phyloP scores from a whole-genome alignment of 1,140 invertebrate genomes.

The Caenorhabditis inopinata region DNA sequence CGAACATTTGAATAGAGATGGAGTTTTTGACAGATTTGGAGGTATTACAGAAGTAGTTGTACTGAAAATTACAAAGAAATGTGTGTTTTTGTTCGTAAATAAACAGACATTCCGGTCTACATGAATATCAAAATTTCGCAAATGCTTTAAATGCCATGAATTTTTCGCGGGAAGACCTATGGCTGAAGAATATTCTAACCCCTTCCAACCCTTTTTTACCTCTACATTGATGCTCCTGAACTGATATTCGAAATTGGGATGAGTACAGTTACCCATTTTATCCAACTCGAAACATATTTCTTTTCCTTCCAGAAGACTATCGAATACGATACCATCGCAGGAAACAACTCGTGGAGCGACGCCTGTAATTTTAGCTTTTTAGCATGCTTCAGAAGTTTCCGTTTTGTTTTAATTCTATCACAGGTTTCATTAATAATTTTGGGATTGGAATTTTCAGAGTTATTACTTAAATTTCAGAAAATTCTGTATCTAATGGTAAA shows the following conservation, averaged over 20 bases:
- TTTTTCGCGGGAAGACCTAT: too few species aligned
- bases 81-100: not conserved
- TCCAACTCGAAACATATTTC: not conserved
- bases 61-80: too few species aligned
- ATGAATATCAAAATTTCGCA: too few species aligned
- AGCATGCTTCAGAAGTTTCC: not conserved
- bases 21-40: constrained; percentile 48
- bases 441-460: too few species aligned
- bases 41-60: constrained; percentile 39
- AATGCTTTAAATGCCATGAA: too few species aligned
- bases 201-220: not conserved
- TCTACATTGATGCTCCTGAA: constrained; percentile 44
- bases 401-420: not conserved
- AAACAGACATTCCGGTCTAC: too few species aligned
- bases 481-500: too few species aligned
- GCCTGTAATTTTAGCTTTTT: not conserved
- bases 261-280: constrained; percentile 25
- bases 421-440: not conserved
- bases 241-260: constrained; percentile 27
- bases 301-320: not conserved
- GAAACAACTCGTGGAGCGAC: constrained; percentile 12
- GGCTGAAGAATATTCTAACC: too few species aligned
- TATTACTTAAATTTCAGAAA: too few species aligned
- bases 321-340: constrained; percentile 25
- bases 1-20: constrained; percentile 53